Percentiles rank a stretch among this genome's conserved stretches.
These are phyloP conservation scores for Myanophis thanlyinensis DNA, from an alignment of 2,113 vertebrate species.

Conservation along the genomic window DNA sequence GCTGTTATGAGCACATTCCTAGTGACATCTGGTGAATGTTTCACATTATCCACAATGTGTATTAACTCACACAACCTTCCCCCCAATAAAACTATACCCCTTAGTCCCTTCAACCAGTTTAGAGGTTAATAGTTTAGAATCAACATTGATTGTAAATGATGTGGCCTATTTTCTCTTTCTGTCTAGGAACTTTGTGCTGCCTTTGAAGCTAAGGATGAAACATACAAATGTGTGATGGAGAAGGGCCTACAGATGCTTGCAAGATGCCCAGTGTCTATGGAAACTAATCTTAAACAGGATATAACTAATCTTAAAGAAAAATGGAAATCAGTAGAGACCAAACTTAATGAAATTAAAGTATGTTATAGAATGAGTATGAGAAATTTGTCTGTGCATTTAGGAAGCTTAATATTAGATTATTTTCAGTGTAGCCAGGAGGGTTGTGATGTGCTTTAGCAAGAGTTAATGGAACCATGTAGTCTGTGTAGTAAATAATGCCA, in stretches of 20 bases:
- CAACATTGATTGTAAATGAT: slow-evolving; percentile 36
- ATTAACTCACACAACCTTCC: neutral
- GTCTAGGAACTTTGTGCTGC: slow-evolving; percentile 88
- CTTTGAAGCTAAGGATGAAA: slow-evolving; percentile 88
- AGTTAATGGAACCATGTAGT: neutral
- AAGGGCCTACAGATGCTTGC: slow-evolving; percentile 87
- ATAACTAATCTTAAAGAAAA: slow-evolving; percentile 91
- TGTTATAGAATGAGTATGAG: slow-evolving; percentile 35
- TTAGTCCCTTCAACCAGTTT: neutral
- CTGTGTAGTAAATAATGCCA: neutral
- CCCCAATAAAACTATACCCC: neutral
- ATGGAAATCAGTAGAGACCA: slow-evolving; percentile 89
- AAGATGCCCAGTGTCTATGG: slow-evolving; percentile 78
- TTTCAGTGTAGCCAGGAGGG: slow-evolving; percentile 17
- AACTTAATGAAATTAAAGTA: slow-evolving; percentile 92
- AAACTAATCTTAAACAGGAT: slow-evolving; percentile 91
- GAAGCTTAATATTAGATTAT: slow-evolving; percentile 8
- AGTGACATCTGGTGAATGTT: neutral
- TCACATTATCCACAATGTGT: neutral
- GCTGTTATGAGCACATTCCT: neutral
- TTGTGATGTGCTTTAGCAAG: slow-evolving; percentile 2
- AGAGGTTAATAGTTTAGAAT: slow-evolving; percentile 17
- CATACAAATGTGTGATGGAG: slow-evolving; percentile 79
- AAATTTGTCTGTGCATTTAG: slow-evolving; percentile 13
- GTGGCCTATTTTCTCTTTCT: slow-evolving; percentile 28